phyloP scores from a whole-genome alignment of 2,888 invertebrate genomes.

The Sycophila texana region DNA sequence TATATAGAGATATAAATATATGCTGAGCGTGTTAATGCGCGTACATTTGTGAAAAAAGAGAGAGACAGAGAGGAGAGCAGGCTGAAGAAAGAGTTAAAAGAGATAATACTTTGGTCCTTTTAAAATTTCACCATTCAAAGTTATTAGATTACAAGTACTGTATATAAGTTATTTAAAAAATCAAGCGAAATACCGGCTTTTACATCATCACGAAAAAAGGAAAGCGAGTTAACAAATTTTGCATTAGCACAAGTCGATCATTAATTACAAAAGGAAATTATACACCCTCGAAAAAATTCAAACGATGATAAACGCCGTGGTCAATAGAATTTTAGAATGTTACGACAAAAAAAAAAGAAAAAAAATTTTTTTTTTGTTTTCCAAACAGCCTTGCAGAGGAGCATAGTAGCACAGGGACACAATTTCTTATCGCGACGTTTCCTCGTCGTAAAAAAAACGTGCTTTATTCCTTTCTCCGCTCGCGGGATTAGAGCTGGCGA shows the following conservation, averaged over 20 bases:
- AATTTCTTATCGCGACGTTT: slow-evolving; percentile 41
- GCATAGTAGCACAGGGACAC: slow-evolving; percentile 54
- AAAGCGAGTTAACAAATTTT: slow-evolving; percentile 17
- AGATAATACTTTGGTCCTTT: slow-evolving; percentile 55
- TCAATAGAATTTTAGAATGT: slow-evolving; percentile 51
- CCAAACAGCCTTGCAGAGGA: slow-evolving; percentile 29
- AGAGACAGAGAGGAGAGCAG: slow-evolving; percentile 48
- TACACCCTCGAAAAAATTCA: slow-evolving; percentile 35
- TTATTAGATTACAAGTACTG: slow-evolving; percentile 50
- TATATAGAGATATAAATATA: slow-evolving; percentile 54
- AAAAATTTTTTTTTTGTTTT: slow-evolving; percentile 53
- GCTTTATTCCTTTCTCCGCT: slow-evolving; percentile 42
- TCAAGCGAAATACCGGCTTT: slow-evolving; percentile 47
- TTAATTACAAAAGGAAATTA: slow-evolving; percentile 34
- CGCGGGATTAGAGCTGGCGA: slow-evolving; percentile 28
- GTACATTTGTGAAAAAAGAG: slow-evolving; percentile 54
- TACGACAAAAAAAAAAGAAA: slow-evolving; percentile 49
- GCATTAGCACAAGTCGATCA: slow-evolving; percentile 31
- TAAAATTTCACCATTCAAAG: slow-evolving; percentile 54
- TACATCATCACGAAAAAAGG: slow-evolving; percentile 42
- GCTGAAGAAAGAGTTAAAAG: slow-evolving; percentile 55
- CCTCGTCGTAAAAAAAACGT: slow-evolving; percentile 39
- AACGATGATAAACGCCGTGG: slow-evolving; percentile 54
- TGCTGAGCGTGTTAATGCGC: slow-evolving; percentile 58
- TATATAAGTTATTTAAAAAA: slow-evolving; percentile 52